Evolutionary conservation across 1,140 invertebrate species (phyloP), one percentile per base, ranked within the genome.

Genomic region (Eupeodes corollae): DNA sequence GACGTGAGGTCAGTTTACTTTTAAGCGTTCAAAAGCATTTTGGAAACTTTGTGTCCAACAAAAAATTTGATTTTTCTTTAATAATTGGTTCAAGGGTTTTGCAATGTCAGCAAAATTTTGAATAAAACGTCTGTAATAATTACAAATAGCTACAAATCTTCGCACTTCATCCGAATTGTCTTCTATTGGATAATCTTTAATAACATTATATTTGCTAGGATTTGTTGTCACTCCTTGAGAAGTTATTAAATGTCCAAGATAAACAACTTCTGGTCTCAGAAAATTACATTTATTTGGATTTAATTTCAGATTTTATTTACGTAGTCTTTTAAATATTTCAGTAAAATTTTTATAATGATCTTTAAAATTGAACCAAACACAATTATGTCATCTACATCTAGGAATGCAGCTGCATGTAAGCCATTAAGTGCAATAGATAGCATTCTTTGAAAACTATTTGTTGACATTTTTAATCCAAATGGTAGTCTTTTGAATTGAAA

Each of bases 201-300:
- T 39, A 2, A 53, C 50, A n/a, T n/a, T n/a, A n/a, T n/a, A n/a
- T n/a, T n/a, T n/a, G n/a, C n/a, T n/a, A n/a, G n/a, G n/a, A n/a
- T n/a, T n/a, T n/a, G n/a, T n/a, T n/a, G n/a, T n/a, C n/a, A n/a
- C n/a, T n/a, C n/a, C n/a, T n/a, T n/a, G 37, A 51, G 38, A 31
- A 57, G 21, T 49, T 63, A 41, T 40, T 18, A 47, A 18, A 38
- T 59, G 56, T 30, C 53, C 55, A 18, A 58, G 47, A 48, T 52
- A 60, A 15, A 38, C 37, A 9, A 55, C 30, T 47, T 57, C 53
- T 11, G 21, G 14, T 46, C 33, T 34, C 8, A 53, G 18, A 48
- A 58, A 60, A 19, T 53, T 35, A 48, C 59, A 60, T 49, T 62
- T 61, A 11, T 26, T 35, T 0, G 52, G 52, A 18, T 69, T 50